Conservation (phyloP, 2,797 vertebrate genomes). For the Hybognathus amarus region DNA sequence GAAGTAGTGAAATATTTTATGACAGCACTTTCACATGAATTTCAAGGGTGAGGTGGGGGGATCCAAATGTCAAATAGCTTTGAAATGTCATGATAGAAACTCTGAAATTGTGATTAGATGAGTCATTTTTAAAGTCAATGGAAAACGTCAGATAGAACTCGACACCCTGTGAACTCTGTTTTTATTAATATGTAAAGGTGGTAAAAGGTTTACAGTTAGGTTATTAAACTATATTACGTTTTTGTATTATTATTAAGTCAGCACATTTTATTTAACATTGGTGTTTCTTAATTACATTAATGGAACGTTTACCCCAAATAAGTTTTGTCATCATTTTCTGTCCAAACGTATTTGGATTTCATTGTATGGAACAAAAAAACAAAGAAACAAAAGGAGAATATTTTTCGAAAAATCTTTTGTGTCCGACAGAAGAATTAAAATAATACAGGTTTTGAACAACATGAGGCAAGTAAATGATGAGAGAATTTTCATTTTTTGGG, state of each 20-base stretch:
- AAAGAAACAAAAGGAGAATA: too few species aligned
- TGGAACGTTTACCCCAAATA: background rate
- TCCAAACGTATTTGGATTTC: background rate
- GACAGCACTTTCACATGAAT: background rate
- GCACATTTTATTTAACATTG: background rate
- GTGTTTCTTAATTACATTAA: background rate
- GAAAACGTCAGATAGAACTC: conserved; percentile 4
- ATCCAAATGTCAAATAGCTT: background rate
- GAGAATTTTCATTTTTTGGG: background rate
- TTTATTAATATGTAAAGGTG: background rate
- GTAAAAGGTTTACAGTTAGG: background rate
- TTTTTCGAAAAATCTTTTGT: too few species aligned
- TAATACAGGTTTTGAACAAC: background rate
- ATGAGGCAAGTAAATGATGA: background rate
- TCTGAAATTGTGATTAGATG: background rate
- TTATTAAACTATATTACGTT: background rate
- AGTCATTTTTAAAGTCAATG: background rate
- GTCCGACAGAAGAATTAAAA: too few species aligned
- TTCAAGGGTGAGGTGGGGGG: background rate
- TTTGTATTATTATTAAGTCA: conserved; percentile 1
- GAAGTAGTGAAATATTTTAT: conserved; percentile 19
- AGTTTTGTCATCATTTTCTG: background rate
- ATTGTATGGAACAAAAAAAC: background rate
- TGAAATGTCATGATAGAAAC: conserved; percentile 3
- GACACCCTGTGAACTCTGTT: background rate